Evolutionary conservation across 1,140 invertebrate genomes (phyloP), one percentile per base, ranked within the genome.

Genomic region (Drosophila quadrilineata): DNA sequence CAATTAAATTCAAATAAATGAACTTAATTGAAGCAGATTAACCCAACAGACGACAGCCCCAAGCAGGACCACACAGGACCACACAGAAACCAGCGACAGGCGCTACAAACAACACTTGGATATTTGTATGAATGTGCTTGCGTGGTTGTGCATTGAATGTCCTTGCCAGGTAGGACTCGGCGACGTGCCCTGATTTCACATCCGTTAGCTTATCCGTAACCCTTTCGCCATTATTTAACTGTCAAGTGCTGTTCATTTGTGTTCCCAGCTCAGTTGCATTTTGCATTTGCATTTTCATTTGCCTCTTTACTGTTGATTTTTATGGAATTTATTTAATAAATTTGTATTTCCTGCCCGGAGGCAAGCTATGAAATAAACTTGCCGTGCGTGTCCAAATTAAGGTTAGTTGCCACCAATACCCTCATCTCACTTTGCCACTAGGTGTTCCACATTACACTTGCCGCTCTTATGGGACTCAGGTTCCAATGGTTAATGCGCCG

Each of bases 1-100:
- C 77, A 84, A 84, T 84, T 84, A 84, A 84, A 84, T 84, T 84
- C 69, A 84, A 77, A 84, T 84, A 84, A 84, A 84, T 70, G 60
- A 64, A 71, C 70, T 74, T 84, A 84, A 84, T 84, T 84, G 70
- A 84, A 74, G 73, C 77, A 84, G 77, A 84, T 84, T 84, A 84
- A 84, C 77, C 74, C 59, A 21, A 52, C 54, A 72, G 63, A 5
- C 10, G 10, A 35, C 63, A 67, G 65, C 70, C 54, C 50, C 14
- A 21, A 58, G 56, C 53, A 56, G 17, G 48, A 48, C n/a, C n/a
- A n/a, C n/a, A n/a, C n/a, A n/a, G n/a, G n/a, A n/a, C n/a, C n/a
- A n/a, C n/a, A n/a, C n/a, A n/a, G n/a, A n/a, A n/a, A n/a, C 16
- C 68, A 45, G 66, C 48, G 46, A 33, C 53, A 38, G 54, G 16